Conservation (phyloP, 2,888 invertebrate species). For the Corythucha ciliata region DNA sequence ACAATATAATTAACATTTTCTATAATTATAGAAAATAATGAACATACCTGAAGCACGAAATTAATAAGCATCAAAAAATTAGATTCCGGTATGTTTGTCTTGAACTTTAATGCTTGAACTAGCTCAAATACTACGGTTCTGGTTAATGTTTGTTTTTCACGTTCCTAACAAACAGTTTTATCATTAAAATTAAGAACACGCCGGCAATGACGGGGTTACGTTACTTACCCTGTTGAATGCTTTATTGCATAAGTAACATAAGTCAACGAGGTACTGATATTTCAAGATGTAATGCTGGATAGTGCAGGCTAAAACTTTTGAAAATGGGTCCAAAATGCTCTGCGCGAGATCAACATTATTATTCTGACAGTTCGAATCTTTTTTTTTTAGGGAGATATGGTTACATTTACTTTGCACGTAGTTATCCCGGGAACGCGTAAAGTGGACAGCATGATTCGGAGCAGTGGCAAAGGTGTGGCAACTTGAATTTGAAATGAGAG, state of each 20-base stretch:
- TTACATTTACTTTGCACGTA: constrained; percentile 58
- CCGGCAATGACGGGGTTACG: background rate
- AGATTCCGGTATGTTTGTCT: constrained; percentile 85
- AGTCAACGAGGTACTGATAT: constrained; percentile 68
- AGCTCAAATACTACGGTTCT: constrained; percentile 88
- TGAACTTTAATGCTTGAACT: constrained; percentile 91
- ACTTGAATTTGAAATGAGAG: constrained; percentile 65
- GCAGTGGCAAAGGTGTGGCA: constrained; percentile 57
- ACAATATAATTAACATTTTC: background rate
- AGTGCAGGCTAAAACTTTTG: constrained; percentile 86
- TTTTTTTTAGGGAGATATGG: constrained; percentile 1
- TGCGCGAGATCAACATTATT: constrained; percentile 43
- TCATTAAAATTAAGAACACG: background rate
- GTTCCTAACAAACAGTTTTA: constrained; percentile 52
- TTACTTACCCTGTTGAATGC: constrained; percentile 64
- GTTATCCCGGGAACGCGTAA: constrained; percentile 77
- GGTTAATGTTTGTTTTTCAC: constrained; percentile 87
- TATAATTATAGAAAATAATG: constrained; percentile 13
- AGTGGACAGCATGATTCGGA: constrained; percentile 67
- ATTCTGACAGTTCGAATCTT: background rate
- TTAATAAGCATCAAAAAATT: constrained; percentile 87
- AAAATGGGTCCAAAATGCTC: constrained; percentile 87
- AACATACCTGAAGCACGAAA: constrained; percentile 64
- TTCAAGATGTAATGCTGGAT: constrained; percentile 80
- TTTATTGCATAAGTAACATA: constrained; percentile 82